A percentile compares a stretch with the other conserved stretches of the same genome.
Conservation (phyloP, 1,140 invertebrate genomes). For the Pseudomyrmex flavicornis region DNA sequence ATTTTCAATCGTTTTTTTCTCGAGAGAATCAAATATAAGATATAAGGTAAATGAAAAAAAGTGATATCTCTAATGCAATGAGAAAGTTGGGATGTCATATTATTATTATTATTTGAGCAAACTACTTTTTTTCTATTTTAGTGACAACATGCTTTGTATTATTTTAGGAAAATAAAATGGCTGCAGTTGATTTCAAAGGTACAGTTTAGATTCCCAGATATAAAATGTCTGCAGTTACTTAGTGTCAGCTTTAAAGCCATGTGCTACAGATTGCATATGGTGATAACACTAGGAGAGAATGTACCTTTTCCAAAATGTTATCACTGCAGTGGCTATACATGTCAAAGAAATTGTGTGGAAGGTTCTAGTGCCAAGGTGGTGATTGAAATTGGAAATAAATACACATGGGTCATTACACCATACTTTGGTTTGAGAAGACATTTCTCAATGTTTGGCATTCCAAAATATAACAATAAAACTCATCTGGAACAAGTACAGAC, state of each 20-base stretch:
- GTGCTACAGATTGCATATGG: constrained; percentile 84
- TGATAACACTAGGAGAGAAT: constrained; percentile 81
- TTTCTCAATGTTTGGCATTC: constrained; percentile 84
- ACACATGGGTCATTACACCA: constrained; percentile 84
- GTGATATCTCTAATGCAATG: no score
- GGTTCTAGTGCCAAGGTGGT: constrained; percentile 83
- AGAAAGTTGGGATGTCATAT: not conserved
- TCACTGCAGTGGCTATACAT: constrained; percentile 84
- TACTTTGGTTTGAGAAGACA: constrained; percentile 82
- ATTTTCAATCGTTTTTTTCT: not conserved
- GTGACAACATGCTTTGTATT: constrained; percentile 21
- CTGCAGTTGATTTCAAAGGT: constrained; percentile 82
- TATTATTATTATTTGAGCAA: not conserved
- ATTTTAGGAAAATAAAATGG: constrained; percentile 84
- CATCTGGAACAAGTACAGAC: constrained; percentile 76
- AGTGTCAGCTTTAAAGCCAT: constrained; percentile 84
- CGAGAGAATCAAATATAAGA: not conserved
- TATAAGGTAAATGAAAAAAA: no score
- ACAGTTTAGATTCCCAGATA: constrained; percentile 83
- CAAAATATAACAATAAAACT: constrained; percentile 81
- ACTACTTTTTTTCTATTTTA: not conserved
- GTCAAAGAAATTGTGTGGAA: constrained; percentile 83
- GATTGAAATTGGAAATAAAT: constrained; percentile 85
- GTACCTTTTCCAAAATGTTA: constrained; percentile 83
- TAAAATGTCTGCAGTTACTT: constrained; percentile 82